Conservation (phyloP, 2,113 vertebrate genomes). For the Brachirus orientalis region DNA sequence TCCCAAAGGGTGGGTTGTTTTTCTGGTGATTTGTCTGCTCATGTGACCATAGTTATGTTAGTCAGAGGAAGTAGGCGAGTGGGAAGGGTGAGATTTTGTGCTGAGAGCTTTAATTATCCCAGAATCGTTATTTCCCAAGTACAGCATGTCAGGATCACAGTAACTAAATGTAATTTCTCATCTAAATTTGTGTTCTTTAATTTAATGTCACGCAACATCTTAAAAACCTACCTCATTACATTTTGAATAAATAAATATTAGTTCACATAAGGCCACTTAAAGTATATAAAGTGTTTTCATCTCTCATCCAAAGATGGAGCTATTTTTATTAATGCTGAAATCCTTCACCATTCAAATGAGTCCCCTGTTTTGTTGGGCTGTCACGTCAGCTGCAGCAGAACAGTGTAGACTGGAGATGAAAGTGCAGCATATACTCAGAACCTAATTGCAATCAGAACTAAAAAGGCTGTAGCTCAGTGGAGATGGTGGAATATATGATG, state of each 20-base stretch:
- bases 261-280: slow-evolving; percentile 18
- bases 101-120: slow-evolving; percentile 28
- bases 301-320: neutral
- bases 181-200: slow-evolving; percentile 2
- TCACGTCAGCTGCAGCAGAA: slow-evolving; percentile 32
- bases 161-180: slow-evolving; percentile 22
- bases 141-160: slow-evolving; percentile 7
- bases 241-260: slow-evolving; percentile 12
- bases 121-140: slow-evolving; percentile 9
- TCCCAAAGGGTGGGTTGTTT: slow-evolving; percentile 2
- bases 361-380: slow-evolving; percentile 18
- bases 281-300: slow-evolving; percentile 2
- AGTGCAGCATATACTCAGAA: slow-evolving; percentile 45
- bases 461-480: slow-evolving; percentile 56
- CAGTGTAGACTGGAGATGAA: slow-evolving; percentile 36
- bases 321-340: slow-evolving; percentile 26
- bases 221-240: neutral
- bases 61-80: slow-evolving; percentile 61
- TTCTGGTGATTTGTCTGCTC: neutral
- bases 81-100: slow-evolving; percentile 49
- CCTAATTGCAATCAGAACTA: slow-evolving; percentile 67
- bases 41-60: slow-evolving; percentile 37
- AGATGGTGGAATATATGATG: slow-evolving; percentile 57
- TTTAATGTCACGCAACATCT: neutral
- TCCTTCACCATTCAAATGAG: slow-evolving; percentile 18